Conservation (phyloP, 2,888 invertebrate genomes). For the Watsonalla cultraria region DNA sequence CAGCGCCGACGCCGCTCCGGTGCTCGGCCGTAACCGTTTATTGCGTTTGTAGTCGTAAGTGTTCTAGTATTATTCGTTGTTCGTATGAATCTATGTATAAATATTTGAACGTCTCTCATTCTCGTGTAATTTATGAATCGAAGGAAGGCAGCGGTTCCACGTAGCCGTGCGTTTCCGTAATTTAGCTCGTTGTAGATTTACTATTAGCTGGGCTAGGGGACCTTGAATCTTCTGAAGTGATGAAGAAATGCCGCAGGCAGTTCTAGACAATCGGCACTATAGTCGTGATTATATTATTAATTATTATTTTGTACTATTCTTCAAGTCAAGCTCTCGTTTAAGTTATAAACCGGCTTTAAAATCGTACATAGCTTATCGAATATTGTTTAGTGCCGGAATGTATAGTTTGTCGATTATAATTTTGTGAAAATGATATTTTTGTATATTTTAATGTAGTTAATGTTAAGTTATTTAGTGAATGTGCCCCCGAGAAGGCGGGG, state of each 20-base stretch:
- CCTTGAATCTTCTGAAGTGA: conserved; percentile 73
- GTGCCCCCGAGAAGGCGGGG: conserved; percentile 39
- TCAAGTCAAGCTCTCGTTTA: conserved; percentile 77
- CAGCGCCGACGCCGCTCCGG: conserved; percentile 63
- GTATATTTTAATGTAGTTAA: conserved; percentile 76
- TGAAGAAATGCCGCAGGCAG: conserved; percentile 70
- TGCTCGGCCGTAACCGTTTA: conserved; percentile 58
- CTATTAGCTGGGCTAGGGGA: conserved; percentile 79
- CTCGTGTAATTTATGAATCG: conserved; percentile 76
- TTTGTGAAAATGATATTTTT: conserved; percentile 79
- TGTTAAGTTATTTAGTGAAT: conserved; percentile 72
- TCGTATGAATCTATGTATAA: conserved; percentile 79
- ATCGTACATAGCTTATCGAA: conserved; percentile 74
- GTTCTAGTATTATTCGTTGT: conserved; percentile 79
- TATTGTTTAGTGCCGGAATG: conserved; percentile 73
- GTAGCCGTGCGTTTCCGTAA: conserved; percentile 61
- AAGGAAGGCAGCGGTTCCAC: conserved; percentile 58
- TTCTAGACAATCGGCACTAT: conserved; percentile 78
- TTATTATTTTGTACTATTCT: conserved; percentile 68
- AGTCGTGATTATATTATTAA: conserved; percentile 70
- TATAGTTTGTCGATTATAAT: conserved; percentile 74
- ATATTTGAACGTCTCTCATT: conserved; percentile 78
- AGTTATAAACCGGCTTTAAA: conserved; percentile 72
- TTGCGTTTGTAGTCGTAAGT: conserved; percentile 68
- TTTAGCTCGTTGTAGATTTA: conserved; percentile 76